Evolutionary conservation across 2,888 invertebrate genomes (phyloP).

Genomic region (Chloromyia formosa): DNA sequence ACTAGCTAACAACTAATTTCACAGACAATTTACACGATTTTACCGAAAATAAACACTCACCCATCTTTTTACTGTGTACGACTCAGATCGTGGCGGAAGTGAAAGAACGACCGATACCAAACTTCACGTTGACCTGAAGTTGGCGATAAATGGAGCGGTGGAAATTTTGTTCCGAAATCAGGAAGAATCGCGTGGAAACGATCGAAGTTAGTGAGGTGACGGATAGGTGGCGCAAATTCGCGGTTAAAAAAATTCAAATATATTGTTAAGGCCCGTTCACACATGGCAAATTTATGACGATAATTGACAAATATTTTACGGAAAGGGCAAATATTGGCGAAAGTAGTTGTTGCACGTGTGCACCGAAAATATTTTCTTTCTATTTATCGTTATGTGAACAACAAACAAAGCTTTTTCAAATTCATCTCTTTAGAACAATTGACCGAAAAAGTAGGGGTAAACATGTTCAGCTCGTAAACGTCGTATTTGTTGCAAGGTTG

Average conservation of each 20-base stretch:
- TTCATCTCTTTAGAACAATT: too few relatives aligned
- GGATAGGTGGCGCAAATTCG: constrained; percentile 5
- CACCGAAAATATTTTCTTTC: too few relatives aligned
- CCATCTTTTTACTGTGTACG: constrained; percentile 61
- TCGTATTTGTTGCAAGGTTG: too few relatives aligned
- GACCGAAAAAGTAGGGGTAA: too few relatives aligned
- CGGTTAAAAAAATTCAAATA: not conserved
- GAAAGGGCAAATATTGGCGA: not conserved
- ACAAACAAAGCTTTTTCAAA: too few relatives aligned
- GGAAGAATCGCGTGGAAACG: constrained; percentile 24
- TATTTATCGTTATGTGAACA: too few relatives aligned
- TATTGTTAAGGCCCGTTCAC: not conserved
- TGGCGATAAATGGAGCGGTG: not conserved
- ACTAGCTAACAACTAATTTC: constrained; percentile 12
- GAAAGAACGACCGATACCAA: constrained; percentile 57
- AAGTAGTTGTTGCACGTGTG: too few relatives aligned
- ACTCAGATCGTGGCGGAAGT: constrained; percentile 64
- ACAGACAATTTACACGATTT: constrained; percentile 19
- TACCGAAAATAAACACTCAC: constrained; percentile 55
- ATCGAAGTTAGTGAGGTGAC: not conserved
- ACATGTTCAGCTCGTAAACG: too few relatives aligned
- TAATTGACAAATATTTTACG: too few relatives aligned
- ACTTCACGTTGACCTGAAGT: constrained; percentile 45
- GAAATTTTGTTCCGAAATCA: constrained; percentile 5
- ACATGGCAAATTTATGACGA: not conserved